phyloP scores from a whole-genome alignment of 1,140 invertebrate genomes.

The Heliothis subflexa region DNA sequence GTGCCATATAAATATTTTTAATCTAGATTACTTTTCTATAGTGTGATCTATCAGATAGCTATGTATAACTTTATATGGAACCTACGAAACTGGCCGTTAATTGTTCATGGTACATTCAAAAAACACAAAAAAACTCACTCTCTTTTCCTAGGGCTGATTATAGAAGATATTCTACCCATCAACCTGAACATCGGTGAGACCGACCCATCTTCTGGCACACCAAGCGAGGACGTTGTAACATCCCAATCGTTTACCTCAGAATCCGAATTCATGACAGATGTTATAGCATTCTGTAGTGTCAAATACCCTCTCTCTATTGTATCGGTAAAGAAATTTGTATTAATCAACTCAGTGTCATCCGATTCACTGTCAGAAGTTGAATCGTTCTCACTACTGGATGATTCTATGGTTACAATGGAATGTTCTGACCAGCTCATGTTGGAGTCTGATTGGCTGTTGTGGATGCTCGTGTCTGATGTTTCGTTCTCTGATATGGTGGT shows the following conservation, averaged over 20 bases:
- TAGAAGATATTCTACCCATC: background rate
- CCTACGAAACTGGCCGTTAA: no score
- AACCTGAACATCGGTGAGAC: background rate
- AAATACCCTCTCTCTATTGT: no score
- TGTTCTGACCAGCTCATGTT: background rate
- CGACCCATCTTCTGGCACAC: background rate
- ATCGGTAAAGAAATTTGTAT: no score
- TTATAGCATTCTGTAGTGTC: background rate
- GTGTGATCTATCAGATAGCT: no score
- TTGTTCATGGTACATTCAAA: background rate
- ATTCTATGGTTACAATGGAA: background rate
- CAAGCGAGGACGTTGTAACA: slow-evolving; percentile 44
- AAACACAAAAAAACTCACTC: slow-evolving; percentile 3
- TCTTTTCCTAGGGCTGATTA: slow-evolving; percentile 6
- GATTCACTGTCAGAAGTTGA: background rate
- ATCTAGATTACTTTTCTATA: no score
- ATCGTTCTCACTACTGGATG: no score
- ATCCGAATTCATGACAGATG: background rate
- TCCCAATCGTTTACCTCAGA: slow-evolving; percentile 59
- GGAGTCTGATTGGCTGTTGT: background rate
- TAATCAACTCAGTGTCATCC: background rate
- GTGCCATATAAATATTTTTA: no score
- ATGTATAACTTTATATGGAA: no score
- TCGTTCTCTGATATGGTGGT: slow-evolving; percentile 66
- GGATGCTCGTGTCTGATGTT: slow-evolving; percentile 68